A percentile compares a stretch with the other conserved stretches of the same genome.
phyloP scores from a whole-genome alignment of 92 coral and sea anemone species.

The Phenganax marumi region DNA sequence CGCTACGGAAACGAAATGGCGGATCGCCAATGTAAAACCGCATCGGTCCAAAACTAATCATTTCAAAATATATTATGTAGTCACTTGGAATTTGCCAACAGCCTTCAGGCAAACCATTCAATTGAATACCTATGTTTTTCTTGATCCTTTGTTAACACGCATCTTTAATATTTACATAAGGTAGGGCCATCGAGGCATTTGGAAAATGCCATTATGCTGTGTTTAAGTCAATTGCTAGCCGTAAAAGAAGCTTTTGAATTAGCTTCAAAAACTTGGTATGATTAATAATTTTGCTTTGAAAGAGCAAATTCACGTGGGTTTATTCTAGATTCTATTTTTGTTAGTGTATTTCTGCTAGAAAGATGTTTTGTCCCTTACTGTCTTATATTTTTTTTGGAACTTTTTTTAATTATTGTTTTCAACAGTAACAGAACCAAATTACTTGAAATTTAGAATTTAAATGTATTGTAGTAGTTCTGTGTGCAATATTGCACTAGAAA shows the following conservation, averaged over 20 bases:
- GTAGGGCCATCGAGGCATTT: not conserved
- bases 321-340: not conserved
- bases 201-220: not conserved
- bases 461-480: no score
- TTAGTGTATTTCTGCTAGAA: not conserved
- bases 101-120: conserved; percentile 11
- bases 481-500: no score
- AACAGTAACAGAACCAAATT: no score
- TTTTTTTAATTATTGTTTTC: not conserved
- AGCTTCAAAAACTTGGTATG: not conserved
- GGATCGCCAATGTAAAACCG: not conserved
- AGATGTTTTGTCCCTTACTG: not conserved
- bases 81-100: not conserved
- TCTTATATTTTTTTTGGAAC: not conserved
- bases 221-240: not conserved
- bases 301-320: not conserved
- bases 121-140: not conserved
- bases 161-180: not conserved
- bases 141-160: conserved; percentile 10
- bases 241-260: not conserved
- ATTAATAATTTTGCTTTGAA: not conserved
- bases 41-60: not conserved
- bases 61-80: not conserved
- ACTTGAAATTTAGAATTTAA: no score
- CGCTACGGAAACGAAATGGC: not conserved